Base-by-base conservation (phyloP, 53 echinoderm and acorn worm genomes). In the Holothuria scabra region DNA sequence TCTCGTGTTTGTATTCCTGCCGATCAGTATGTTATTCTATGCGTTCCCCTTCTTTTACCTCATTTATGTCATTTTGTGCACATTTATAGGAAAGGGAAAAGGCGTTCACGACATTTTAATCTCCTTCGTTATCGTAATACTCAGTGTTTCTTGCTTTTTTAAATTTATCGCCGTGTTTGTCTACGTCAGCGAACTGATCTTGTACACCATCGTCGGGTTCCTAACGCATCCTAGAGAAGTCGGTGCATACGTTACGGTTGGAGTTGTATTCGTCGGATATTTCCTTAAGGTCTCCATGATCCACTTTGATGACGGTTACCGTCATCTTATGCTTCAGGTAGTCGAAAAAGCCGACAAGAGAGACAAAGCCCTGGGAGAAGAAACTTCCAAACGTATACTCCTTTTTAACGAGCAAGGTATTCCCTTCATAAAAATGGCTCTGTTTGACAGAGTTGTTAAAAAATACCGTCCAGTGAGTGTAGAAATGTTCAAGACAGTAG, bases 191-290 rank as follows among this genome's bases (percentile, higher is more conserved):
- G 93, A 93, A 67, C 69, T 96, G 9, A 33, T 93, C 7, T 91
- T 90, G 0, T 96, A 92, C 61, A 88, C 88, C 62, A 93, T 93
- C 83, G 91, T 96, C 68, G 96, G 96, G n/a, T 93, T 96, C 59
- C 86, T 96, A 1, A 65, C 92, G 4, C 89, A 96, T 65, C 87
- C 92, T 37, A 90, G 90, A 38, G 67, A 60, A 34, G 93, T 88
- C 12, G 96, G 92, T 10, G 88, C 90, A 9, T 74, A 71, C 21
- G 60, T 93, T 22, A 37, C 90, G 7, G 90, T 90, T 13, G 81
- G 88, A 13, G 78, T 92, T 22, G 66, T 85, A 21, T 85, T 96
- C 14, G 62, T 60, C 19, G 96, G 96, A 6, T 87, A 86, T 79
- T 26, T 96, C 20, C 56, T 92, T 16, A 68, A 66, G 18, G 86